Percentiles rank a stretch among this genome's conserved stretches.
Conservation (phyloP, 2,113 vertebrate genomes). For the Cottus gobio region DNA sequence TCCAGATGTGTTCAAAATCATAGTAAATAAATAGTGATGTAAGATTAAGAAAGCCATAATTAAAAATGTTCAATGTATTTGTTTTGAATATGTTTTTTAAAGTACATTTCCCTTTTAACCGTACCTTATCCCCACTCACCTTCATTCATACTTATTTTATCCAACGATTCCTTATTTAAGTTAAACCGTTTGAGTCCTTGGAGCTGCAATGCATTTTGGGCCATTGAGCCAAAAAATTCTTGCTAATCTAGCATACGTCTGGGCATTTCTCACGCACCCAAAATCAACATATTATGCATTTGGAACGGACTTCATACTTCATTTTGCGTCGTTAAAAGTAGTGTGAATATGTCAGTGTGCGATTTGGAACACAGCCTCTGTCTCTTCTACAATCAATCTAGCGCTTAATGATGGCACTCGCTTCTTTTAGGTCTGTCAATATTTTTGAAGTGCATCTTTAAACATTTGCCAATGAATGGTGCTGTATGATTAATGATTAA, state of each 20-base stretch:
- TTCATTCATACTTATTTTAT: neutral
- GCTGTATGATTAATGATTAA: neutral
- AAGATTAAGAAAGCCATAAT: too few relatives aligned
- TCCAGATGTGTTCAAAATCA: too few relatives aligned
- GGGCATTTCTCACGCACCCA: neutral
- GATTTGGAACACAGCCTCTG: neutral
- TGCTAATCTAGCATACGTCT: neutral
- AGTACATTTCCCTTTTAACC: neutral
- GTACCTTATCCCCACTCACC: neutral
- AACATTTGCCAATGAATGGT: conserved; percentile 2
- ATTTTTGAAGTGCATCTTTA: conserved; percentile 2
- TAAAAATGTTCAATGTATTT: too few relatives aligned
- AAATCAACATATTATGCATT: neutral
- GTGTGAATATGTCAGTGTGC: neutral
- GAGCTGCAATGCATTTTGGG: neutral
- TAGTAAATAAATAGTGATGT: too few relatives aligned
- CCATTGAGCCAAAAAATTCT: neutral
- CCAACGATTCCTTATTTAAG: neutral
- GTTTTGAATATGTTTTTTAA: neutral
- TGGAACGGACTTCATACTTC: neutral
- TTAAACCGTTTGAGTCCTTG: neutral
- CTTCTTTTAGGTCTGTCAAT: neutral
- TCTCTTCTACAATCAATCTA: neutral
- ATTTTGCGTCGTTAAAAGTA: neutral
- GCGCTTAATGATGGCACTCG: neutral